A percentile compares a stretch with the other conserved stretches of the same genome.
These are phyloP conservation scores for Sebastes matsubarae DNA, from an alignment of 2,797 vertebrate species.

Conservation along the genomic window DNA sequence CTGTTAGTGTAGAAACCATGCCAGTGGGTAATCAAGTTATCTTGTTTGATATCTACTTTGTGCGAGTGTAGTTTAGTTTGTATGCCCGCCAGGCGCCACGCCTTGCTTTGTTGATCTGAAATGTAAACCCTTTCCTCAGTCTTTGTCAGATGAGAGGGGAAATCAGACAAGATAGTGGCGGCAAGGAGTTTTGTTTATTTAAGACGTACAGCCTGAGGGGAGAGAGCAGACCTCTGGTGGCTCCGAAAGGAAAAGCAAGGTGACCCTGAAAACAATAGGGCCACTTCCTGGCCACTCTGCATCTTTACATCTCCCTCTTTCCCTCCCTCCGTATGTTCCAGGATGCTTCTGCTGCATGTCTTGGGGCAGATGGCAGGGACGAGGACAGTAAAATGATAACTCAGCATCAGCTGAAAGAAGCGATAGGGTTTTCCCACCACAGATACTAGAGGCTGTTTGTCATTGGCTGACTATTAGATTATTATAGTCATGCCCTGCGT, in stretches of 20 bases:
- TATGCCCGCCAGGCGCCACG: conserved; percentile 1
- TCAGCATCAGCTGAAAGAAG: conserved; percentile 53
- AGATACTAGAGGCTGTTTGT: not conserved
- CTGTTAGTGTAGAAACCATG: not conserved
- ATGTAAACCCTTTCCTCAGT: conserved; percentile 5
- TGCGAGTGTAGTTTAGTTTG: not conserved
- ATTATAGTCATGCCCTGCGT: not conserved
- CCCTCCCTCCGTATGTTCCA: conserved; percentile 44
- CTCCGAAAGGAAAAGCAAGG: conserved; percentile 75
- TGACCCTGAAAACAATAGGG: conserved; percentile 83
- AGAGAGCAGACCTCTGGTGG: conserved; percentile 54
- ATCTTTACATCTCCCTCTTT: conserved; percentile 53
- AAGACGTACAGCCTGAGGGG: conserved; percentile 50
- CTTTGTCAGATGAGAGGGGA: conserved; percentile 28
- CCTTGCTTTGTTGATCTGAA: conserved; percentile 29
- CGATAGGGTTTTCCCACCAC: conserved; percentile 23
- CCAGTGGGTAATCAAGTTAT: not conserved
- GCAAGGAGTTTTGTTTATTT: conserved; percentile 63
- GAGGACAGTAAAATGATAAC: conserved; percentile 51
- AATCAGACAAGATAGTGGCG: conserved; percentile 58
- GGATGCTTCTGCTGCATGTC: conserved; percentile 60
- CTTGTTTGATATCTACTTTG: conserved; percentile 4
- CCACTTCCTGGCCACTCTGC: conserved; percentile 74
- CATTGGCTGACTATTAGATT: not conserved
- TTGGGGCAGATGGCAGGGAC: conserved; percentile 49